These are phyloP conservation scores for Mobula birostris DNA, from an alignment of 2,113 vertebrate genomes.

Conservation along the genomic window DNA sequence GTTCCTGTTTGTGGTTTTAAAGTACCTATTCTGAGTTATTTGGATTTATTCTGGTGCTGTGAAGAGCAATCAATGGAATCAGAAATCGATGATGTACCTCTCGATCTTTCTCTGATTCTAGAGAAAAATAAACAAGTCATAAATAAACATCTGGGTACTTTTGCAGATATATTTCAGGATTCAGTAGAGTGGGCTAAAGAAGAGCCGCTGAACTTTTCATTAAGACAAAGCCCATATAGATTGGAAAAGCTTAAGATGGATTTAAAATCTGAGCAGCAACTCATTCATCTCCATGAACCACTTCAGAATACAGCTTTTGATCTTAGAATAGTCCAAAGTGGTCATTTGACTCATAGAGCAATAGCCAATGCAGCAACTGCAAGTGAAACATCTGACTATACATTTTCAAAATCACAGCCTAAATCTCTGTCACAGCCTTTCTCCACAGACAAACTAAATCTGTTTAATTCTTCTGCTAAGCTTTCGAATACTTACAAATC, in stretches of 20 bases:
- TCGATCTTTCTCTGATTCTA: conserved; percentile 80
- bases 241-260: conserved; percentile 76
- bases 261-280: conserved; percentile 54
- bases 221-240: conserved; percentile 51
- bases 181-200: conserved; percentile 66
- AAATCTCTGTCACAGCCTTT: conserved; percentile 42
- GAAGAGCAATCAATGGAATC: conserved; percentile 62
- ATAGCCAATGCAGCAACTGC: conserved; percentile 51
- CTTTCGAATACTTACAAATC: conserved; percentile 51
- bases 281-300: conserved; percentile 51
- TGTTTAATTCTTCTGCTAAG: conserved; percentile 52
- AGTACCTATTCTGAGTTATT: conserved; percentile 74
- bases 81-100: conserved; percentile 65
- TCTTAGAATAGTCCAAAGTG: conserved; percentile 56
- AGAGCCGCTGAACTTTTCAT: conserved; percentile 69
- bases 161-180: conserved; percentile 80
- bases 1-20: conserved; percentile 79
- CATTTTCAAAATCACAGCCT: conserved; percentile 7
- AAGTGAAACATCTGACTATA: neutral
- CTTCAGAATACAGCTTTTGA: conserved; percentile 59
- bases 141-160: conserved; percentile 76
- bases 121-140: conserved; percentile 74
- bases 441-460: conserved; percentile 52
- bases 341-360: conserved; percentile 56
- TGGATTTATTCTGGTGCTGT: conserved; percentile 75